A percentile compares a stretch with the other conserved stretches of the same genome.
Evolutionary conservation across 2,888 invertebrate genomes (phyloP).

Genomic region (Punctoribates punctum): DNA sequence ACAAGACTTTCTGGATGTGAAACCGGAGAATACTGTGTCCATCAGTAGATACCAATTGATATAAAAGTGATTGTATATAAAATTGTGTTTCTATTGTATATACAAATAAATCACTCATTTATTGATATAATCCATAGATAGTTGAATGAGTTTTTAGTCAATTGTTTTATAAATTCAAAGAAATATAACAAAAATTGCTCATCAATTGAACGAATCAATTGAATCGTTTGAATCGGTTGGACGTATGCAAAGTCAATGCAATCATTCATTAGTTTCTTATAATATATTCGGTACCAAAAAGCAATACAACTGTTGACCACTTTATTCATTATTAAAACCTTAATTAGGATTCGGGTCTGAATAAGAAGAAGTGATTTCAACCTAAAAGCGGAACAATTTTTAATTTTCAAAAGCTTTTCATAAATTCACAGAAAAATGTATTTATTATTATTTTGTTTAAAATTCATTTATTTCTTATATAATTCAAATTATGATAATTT

Average conservation of each 20-base stretch:
- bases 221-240: not conserved
- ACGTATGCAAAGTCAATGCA: conserved; percentile 34
- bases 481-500: not conserved
- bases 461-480: not conserved
- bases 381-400: not conserved
- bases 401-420: not conserved
- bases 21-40: not conserved
- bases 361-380: too few species aligned
- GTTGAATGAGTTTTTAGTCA: not conserved
- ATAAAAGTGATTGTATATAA: not conserved
- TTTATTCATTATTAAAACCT: too few species aligned
- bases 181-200: conserved; percentile 30
- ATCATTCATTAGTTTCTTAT: conserved; percentile 17
- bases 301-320: conserved; percentile 23
- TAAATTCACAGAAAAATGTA: not conserved
- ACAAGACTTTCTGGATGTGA: not conserved
- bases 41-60: not conserved
- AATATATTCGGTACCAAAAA: not conserved
- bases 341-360: too few species aligned
- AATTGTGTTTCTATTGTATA: conserved; percentile 4
- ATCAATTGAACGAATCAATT: conserved; percentile 31
- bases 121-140: not conserved
- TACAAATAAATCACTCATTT: not conserved
- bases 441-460: not conserved
- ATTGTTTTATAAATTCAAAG: not conserved